Conservation (phyloP, 2,113 vertebrate species). For the Ophthalmolycus amberensis region DNA sequence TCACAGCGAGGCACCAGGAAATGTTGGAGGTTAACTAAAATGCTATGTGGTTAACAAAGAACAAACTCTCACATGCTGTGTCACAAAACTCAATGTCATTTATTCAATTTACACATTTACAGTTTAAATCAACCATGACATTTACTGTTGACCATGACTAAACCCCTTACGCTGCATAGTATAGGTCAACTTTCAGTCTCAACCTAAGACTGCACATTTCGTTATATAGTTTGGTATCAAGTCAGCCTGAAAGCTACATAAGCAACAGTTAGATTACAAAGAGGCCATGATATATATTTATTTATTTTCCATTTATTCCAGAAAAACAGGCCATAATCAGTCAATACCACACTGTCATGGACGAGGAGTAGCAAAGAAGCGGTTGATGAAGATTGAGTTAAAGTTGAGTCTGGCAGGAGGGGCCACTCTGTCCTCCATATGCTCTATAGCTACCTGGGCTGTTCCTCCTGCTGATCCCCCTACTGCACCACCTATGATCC, state of each 20-base stretch:
- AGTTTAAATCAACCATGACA: not conserved
- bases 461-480: conserved; percentile 79
- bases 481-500: conserved; percentile 77
- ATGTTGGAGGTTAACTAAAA: conserved; percentile 11
- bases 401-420: conserved; percentile 76
- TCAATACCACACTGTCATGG: not conserved
- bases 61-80: not conserved
- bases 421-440: conserved; percentile 75
- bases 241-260: not conserved
- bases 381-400: conserved; percentile 82
- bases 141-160: not conserved
- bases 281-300: not conserved
- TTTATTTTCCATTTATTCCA: not conserved
- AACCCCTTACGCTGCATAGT: not conserved
- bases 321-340: not conserved
- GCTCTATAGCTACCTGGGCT: conserved; percentile 80
- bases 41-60: not conserved
- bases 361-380: conserved; percentile 73
- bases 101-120: conserved; percentile 32
- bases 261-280: not conserved
- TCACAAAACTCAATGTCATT: not conserved
- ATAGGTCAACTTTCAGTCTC: not conserved
- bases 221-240: not conserved
- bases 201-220: not conserved
- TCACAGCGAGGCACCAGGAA: conserved; percentile 49